Conservation (phyloP, 2,888 invertebrate species). For the Melinopterus prodromus region DNA sequence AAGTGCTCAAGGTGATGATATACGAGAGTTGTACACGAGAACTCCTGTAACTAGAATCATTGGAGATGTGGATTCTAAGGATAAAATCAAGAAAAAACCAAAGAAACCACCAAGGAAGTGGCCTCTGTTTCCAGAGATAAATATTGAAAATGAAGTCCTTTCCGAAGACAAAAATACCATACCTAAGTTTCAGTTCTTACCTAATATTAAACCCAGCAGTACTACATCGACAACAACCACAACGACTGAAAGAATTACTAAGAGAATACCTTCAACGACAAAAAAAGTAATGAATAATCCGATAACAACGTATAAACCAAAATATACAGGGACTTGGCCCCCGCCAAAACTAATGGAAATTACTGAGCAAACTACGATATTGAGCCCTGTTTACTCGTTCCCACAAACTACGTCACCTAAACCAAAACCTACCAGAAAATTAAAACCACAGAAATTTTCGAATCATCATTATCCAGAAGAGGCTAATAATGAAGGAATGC, state of each 20-base stretch:
- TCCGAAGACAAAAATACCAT: neutral
- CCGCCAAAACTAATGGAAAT: neutral
- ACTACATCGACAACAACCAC: slow-evolving; percentile 4
- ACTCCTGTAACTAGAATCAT: slow-evolving; percentile 70
- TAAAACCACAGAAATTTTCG: slow-evolving; percentile 42
- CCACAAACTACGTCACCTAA: slow-evolving; percentile 6
- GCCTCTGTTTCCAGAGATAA: slow-evolving; percentile 31
- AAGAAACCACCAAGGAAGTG: slow-evolving; percentile 35
- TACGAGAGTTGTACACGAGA: slow-evolving; percentile 73
- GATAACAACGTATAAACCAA: neutral
- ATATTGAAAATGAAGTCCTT: slow-evolving; percentile 22
- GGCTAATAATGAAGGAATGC: slow-evolving; percentile 34
- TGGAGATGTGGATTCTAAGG: slow-evolving; percentile 44
- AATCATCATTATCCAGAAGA: slow-evolving; percentile 55
- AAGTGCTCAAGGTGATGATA: slow-evolving; percentile 61
- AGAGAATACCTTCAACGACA: slow-evolving; percentile 23
- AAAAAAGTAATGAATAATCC: slow-evolving; percentile 44
- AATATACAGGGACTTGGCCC: neutral
- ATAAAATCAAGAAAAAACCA: slow-evolving; percentile 29
- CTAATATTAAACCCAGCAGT: neutral
- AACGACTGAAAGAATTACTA: slow-evolving; percentile 20
- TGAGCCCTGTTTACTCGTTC: slow-evolving; percentile 11
- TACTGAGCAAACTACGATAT: neutral
- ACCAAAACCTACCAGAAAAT: slow-evolving; percentile 30
- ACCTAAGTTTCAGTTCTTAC: slow-evolving; percentile 11